Conservation (phyloP, 1,140 invertebrate species). For the Heliothis virescens region DNA sequence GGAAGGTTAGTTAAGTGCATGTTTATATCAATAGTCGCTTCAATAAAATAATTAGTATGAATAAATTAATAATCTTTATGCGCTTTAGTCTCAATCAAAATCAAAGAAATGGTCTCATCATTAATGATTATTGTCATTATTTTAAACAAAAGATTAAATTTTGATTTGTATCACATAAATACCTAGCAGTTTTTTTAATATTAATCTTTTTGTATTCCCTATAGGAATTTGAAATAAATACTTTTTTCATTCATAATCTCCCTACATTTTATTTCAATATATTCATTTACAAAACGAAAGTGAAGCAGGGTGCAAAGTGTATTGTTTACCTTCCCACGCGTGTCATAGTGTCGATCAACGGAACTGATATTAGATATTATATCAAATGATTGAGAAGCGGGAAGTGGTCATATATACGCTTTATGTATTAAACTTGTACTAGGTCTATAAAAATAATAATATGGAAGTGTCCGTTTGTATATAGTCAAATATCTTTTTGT, state of each 20-base stretch:
- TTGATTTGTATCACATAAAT: too few species aligned
- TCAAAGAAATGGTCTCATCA: too few species aligned
- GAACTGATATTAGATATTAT: conserved; percentile 29
- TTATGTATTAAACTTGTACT: neutral
- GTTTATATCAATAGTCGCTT: neutral
- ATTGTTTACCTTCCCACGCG: conserved; percentile 35
- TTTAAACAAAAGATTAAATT: too few species aligned
- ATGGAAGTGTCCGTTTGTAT: neutral
- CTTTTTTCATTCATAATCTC: neutral
- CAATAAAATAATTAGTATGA: too few species aligned
- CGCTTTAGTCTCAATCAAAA: too few species aligned
- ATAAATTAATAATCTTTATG: too few species aligned
- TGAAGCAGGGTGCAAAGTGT: conserved; percentile 4
- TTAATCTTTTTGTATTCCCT: too few species aligned
- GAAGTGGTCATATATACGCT: neutral
- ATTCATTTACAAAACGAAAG: neutral
- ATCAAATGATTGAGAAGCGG: conserved; percentile 3
- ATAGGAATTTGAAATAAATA: neutral
- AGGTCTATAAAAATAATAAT: too few species aligned
- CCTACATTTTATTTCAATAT: neutral
- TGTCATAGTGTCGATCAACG: conserved; percentile 11
- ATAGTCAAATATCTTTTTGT: too few species aligned
- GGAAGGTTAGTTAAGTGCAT: neutral
- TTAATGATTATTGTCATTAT: too few species aligned
- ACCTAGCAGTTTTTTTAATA: too few species aligned